Evolutionary conservation across 2,113 vertebrate species (phyloP), one percentile per base, ranked within the genome.

Genomic region (Epinephelus lanceolatus): DNA sequence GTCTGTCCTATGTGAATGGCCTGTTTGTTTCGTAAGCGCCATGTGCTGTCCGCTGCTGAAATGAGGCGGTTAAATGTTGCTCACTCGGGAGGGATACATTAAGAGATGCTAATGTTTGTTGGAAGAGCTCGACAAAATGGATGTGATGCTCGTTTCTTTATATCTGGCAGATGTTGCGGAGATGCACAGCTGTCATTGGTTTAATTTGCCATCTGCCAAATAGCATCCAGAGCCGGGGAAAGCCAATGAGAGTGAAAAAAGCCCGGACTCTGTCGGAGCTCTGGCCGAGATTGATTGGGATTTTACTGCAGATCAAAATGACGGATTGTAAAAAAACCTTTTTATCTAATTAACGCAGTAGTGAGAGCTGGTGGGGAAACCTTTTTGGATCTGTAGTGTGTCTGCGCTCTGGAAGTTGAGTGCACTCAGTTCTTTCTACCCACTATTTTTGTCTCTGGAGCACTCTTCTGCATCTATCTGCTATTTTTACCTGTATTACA

Each of bases 91-190:
- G 66, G 53, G 79, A 47, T 9, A 55, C 61, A 27, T 66, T 73
- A 59, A 60, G 19, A 42, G 25, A 4, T 1, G 5, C 51, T 73
- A 14, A 67, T 33, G 70, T 70, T 9, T 37, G 63, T 13, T 19
- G 52, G 23, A 76, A 13, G 30, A 71, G 23, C 49, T 5, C 25
- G 37, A 45, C 52, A 4, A 76, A 80, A 74, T 80, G 59, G 57
- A 76, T 30, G 71, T 6, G 63, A 71, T 40, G 33, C 72, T 52
- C 40, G 8, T 40, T 42, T 65, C 23, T 71, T 49, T 53, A 13
- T 15, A 27, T 78, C 37, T 21, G 76, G 63, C 86, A 85, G 88
- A 86, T 81, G 75, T 63, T 77, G 72, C 69, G 37, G 60, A 80
- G 69, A 45, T 81, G 27, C 78, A 45, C 71, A 79, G 74, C 80